phyloP scores from a whole-genome alignment of 2,113 vertebrate genomes.

The Centropristis striata region DNA sequence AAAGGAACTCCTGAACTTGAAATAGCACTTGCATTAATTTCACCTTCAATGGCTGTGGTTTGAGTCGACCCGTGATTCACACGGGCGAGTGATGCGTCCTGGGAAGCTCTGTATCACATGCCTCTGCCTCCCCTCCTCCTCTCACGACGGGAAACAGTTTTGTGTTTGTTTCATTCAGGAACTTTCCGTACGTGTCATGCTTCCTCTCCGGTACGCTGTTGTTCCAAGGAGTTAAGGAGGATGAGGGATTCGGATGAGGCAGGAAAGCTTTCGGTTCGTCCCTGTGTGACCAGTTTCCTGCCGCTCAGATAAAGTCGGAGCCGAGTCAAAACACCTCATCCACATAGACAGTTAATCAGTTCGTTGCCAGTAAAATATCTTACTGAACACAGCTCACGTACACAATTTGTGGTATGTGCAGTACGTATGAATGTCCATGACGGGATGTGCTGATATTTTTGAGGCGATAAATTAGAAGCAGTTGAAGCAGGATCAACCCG shows the following conservation, averaged over 20 bases:
- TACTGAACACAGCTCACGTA: not conserved
- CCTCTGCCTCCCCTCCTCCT: constrained; percentile 8
- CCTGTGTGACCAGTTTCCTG: constrained; percentile 59
- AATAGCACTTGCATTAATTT: not conserved
- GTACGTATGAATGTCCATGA: not conserved
- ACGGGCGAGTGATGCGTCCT: not conserved
- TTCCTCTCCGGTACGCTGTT: constrained; percentile 70
- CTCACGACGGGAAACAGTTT: constrained; percentile 54
- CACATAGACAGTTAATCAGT: not conserved
- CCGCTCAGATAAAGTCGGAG: constrained; percentile 52
- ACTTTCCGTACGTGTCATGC: constrained; percentile 75
- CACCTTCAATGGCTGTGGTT: not conserved
- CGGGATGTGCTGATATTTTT: not conserved
- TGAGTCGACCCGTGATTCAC: constrained; percentile 38
- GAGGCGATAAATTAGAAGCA: not conserved
- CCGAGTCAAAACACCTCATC: not conserved
- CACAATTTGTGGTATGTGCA: not conserved
- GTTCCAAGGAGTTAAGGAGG: constrained; percentile 59
- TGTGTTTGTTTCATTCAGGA: constrained; percentile 53
- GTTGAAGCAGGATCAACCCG: not conserved
- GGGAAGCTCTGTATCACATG: constrained; percentile 48
- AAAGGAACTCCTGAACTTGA: not conserved
- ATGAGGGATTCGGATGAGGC: constrained; percentile 45
- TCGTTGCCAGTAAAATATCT: not conserved
- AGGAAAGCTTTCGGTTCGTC: constrained; percentile 59